Evolutionary conservation across 2,113 vertebrate species (phyloP), one percentile per base, ranked within the genome.

Genomic region (Ailurus styani): DNA sequence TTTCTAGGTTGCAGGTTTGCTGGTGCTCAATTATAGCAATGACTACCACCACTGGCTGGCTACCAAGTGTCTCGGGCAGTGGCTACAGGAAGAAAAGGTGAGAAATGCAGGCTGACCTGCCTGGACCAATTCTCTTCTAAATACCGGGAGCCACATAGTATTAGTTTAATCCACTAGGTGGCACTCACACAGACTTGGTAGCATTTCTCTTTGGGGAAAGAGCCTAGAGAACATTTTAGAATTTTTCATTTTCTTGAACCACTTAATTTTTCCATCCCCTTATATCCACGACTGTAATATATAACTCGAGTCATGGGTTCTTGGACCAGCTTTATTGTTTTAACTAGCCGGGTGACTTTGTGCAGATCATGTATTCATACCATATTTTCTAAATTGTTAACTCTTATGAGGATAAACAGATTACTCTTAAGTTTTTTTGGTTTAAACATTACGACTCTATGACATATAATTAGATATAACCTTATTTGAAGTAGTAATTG

Each of bases 11-110:
- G 99, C 99, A 37, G 99, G 99, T 90, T 98, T 99, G 87, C 97
- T 99, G 96, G 99, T 99, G 94, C 99, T 99, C 97, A 99, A 99
- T 98, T 99, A 99, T 90, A 99, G 99, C 90, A 96, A 98, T 7
- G 99, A 99, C 13, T 99, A 99, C 97, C 99, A 99, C 97, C 99
- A 99, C 98, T 99, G 99, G 99, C 99, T 99, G 98, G 99, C 99
- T 23, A 98, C 99, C 45, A 99, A 99, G 97, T 99, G 99, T 95
- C 97, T 99, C 64, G 99, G 98, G 75, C 98, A 99, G 47, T 99
- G 99, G 99, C 96, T 99, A 10, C 98, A 99, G 60, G 99, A 99
- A 91, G 99, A 99, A 91, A 99, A 99, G 99, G 99, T 99, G 87
- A 98, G 97, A 73, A 60, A 0, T 0, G 27, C 9, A 57, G 25